A percentile compares a stretch with the other conserved stretches of the same genome.
phyloP scores from a whole-genome alignment of 2,113 vertebrate species.

The Apodemus speciosus region DNA sequence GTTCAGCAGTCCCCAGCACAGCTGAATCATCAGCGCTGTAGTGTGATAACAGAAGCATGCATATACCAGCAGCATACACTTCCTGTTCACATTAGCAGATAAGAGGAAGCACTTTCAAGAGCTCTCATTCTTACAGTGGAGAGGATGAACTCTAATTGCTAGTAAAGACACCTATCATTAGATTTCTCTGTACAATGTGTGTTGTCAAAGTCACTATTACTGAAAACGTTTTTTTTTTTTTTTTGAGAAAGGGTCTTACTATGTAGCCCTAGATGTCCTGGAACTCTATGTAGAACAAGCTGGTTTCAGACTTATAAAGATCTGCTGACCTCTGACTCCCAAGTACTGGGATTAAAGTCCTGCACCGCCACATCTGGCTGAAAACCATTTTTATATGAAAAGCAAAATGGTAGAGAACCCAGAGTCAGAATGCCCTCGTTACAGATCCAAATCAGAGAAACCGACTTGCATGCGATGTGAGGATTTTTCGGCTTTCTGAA shows the following conservation, averaged over 20 bases:
- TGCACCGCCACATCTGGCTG: not conserved
- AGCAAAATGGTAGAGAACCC: not conserved
- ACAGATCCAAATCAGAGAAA: not conserved
- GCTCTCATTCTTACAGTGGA: not conserved
- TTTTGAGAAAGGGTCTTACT: not conserved
- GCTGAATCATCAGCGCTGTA: not conserved
- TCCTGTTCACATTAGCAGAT: not conserved
- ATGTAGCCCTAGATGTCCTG: too few species aligned
- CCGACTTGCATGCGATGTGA: not conserved
- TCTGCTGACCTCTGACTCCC: not conserved
- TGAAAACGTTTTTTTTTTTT: conserved; percentile 10
- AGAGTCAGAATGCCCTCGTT: not conserved
- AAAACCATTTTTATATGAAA: conserved; percentile 21
- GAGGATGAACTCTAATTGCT: conserved; percentile 31
- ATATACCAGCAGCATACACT: not conserved
- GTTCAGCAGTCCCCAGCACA: not conserved
- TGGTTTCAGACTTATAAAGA: not conserved
- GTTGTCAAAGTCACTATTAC: not conserved
- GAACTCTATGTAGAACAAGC: not conserved
- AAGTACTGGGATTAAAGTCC: not conserved
- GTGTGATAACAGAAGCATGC: not conserved
- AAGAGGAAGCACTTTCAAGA: not conserved
- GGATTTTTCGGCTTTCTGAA: not conserved
- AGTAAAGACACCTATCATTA: not conserved
- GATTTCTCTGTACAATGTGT: not conserved